These are phyloP conservation scores for Conus canariensis DNA, from an alignment of 2,888 invertebrate genomes.

Conservation along the genomic window DNA sequence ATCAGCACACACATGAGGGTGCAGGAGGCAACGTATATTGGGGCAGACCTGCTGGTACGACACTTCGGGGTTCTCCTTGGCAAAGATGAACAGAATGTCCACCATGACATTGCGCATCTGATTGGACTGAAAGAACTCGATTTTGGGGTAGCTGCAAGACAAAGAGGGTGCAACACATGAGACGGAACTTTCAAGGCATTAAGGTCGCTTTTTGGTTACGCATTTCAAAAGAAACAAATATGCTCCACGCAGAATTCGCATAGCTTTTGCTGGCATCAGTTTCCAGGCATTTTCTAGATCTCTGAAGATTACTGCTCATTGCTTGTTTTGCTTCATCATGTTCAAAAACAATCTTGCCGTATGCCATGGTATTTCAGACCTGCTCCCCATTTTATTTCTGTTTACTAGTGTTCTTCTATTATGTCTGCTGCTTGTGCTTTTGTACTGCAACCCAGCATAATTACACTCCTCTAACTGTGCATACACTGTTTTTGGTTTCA, in stretches of 20 bases:
- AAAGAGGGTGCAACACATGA: slow-evolving; percentile 12
- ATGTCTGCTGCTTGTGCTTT: not conserved
- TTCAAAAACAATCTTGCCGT: too few relatives aligned
- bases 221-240: slow-evolving; percentile 78
- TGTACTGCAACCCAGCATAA: not conserved
- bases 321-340: too few relatives aligned
- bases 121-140: slow-evolving; percentile 87
- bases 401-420: too few relatives aligned
- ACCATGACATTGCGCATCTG: slow-evolving; percentile 88
- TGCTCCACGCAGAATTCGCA: not conserved
- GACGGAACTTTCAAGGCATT: slow-evolving; percentile 35
- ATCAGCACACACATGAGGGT: not conserved
- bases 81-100: slow-evolving; percentile 82
- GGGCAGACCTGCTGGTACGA: slow-evolving; percentile 74
- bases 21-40: not conserved
- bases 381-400: too few relatives aligned
- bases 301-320: too few relatives aligned
- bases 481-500: too few relatives aligned
- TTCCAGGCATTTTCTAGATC: too few relatives aligned
- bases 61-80: slow-evolving; percentile 84
- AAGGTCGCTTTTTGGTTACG: slow-evolving; percentile 87
- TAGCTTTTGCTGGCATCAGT: too few relatives aligned
- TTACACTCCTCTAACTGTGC: not conserved
- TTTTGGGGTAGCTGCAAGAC: slow-evolving; percentile 83
- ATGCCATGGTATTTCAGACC: too few relatives aligned